Base-by-base conservation (phyloP, 1,140 invertebrate species). In the Episyrphus balteatus region DNA sequence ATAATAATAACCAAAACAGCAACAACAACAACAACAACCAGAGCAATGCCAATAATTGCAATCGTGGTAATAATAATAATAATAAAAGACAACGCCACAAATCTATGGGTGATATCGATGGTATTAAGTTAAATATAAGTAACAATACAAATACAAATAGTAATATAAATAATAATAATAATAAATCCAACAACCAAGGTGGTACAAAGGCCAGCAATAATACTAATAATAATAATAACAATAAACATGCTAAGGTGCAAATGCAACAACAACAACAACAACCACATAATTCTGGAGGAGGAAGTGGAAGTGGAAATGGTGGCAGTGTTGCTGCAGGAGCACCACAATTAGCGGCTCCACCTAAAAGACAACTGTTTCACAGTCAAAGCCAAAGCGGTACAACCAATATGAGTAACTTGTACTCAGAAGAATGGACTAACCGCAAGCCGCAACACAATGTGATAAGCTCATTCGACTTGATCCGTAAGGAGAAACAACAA, bases 71-170 rank as follows among this genome's bases (percentile, higher is more conserved):
- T 43, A 7, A 13, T 43, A 5, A 12, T 17, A 21, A 21, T 19
- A 42, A 42, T 0, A 66, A 70, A 46, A 61, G 76, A 33, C 71
- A 73, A 21, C 67, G 79, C 32, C 73, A 80, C 55, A 80, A 80
- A 56, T 79, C 77, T 1, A 75, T 80, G 70, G 75, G 74, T 0
- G 78, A 78, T 50, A 70, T 75, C 47, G 75, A 77, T 53, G 70
- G 63, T 44, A 54, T 61, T 42, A 66, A 66, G 43, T 44, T 66
- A 36, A 61, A 60, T 52, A 65, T 64, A 61, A 55, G 61, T 42
- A 46, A 36, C 37, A 37, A 46, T 42, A 37, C 36, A 33, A 48
- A 42, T 50, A 31, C 19, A 21, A 50, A 49, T 49, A 36, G 17
- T 26, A 42, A 39, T 49, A 52, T 31, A 42, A 49, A 45, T 45